Evolutionary conservation across 2,113 vertebrate species (phyloP).

Genomic region (Eptesicus fuscus): DNA sequence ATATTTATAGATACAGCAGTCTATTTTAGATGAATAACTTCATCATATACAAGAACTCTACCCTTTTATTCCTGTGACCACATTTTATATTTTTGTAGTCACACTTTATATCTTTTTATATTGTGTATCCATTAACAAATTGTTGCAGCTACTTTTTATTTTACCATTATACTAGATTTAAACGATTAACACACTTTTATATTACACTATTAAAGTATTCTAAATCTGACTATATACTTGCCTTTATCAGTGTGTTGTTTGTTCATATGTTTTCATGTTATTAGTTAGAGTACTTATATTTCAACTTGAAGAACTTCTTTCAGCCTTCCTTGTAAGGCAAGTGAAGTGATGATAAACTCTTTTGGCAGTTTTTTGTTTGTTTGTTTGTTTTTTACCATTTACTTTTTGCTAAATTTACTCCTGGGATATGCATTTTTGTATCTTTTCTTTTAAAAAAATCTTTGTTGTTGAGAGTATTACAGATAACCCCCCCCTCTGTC

Average conservation of each 20-base stretch:
- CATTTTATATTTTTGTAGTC: neutral
- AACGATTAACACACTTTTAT: neutral
- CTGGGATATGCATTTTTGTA: neutral
- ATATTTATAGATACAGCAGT: neutral
- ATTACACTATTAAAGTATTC: neutral
- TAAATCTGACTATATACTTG: neutral
- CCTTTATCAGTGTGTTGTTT: neutral
- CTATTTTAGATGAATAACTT: neutral
- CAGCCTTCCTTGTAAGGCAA: neutral
- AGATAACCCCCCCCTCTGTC: no score
- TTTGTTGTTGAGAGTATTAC: no score
- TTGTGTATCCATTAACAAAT: neutral
- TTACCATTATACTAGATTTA: neutral
- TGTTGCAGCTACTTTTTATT: neutral
- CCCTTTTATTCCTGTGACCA: neutral
- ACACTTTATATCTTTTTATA: neutral
- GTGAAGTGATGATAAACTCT: neutral
- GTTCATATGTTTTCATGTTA: neutral
- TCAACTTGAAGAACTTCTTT: neutral
- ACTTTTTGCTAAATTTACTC: neutral
- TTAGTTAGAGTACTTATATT: neutral
- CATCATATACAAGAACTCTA: neutral
- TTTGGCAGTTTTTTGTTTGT: neutral
- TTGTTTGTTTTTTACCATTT: neutral
- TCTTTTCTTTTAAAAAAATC: no score